A percentile compares a stretch with the other conserved stretches of the same genome.
These are phyloP conservation scores for Corythornis vintsioides DNA, from an alignment of 2,113 vertebrate genomes.

Conservation along the genomic window DNA sequence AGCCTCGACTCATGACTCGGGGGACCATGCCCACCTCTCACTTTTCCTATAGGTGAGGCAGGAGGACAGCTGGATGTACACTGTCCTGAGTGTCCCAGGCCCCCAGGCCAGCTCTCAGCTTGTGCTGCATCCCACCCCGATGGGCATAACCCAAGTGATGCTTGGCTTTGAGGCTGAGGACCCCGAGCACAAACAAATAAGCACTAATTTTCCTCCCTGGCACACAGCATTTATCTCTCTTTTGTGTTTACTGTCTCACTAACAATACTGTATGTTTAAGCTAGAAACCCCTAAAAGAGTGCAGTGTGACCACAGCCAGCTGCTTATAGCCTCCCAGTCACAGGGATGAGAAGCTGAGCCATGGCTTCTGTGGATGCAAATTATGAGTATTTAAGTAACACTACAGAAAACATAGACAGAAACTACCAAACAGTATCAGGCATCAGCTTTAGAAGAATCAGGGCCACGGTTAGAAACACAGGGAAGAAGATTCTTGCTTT, in stretches of 20 bases:
- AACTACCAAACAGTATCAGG: background rate
- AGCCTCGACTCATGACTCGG: fast-evolving
- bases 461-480: background rate
- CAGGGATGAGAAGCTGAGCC: background rate
- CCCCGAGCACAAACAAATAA: background rate
- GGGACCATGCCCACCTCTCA: background rate
- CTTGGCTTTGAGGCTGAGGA: background rate
- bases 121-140: fast-evolving
- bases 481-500: background rate
- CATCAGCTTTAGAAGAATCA: background rate
- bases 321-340: background rate
- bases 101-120: background rate
- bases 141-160: fast-evolving
- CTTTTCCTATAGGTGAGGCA: background rate
- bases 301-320: background rate
- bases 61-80: fast-evolving
- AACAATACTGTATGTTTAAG: background rate
- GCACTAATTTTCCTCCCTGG: background rate
- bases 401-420: background rate
- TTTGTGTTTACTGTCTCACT: background rate
- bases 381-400: background rate
- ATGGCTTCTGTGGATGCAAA: background rate
- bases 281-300: background rate
- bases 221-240: background rate
- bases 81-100: fast-evolving